Evolutionary conservation across 1,140 invertebrate species (phyloP), one percentile per base, ranked within the genome.

Genomic region (Zeugodacus cucurbitae): DNA sequence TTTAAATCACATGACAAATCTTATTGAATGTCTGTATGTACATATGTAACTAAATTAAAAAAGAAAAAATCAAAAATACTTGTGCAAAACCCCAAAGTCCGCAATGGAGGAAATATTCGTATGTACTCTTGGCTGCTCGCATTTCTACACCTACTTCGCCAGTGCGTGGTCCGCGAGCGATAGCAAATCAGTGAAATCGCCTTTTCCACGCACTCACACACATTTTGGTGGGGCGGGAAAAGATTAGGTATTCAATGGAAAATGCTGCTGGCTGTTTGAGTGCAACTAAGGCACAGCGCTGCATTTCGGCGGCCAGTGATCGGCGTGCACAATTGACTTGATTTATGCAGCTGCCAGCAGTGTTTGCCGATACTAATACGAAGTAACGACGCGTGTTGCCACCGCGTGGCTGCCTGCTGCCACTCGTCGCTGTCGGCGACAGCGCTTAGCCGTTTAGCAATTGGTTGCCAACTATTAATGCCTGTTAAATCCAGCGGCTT

Each of bases 391-490:
- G 44, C n/a, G 48, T 37, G 74, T 82, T 82, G 74, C 74, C 74
- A 82, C 74, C 74, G 74, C 34, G 3, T 82, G 74, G 32, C 10
- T 10, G 26, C 41, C 67, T 10, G 67, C 67, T 0, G 32, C 67
- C 34, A 74, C 34, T 34, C 26, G n/a, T 8, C 64, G n/a, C 70
- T 78, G 37, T 78, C 70, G 70, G 70, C 70, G 22, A 22, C 22
- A 44, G 22, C 26, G 41, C 22, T 48, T 20, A 48, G 41, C 74
- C 44, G 22, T 82, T 82, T 82, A 82, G 41, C 44, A 54, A 29
- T 26, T 82, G 37, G 20, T 82, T 82, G 74, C 74, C 29, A 82
- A 41, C 74, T 48, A 82, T 82, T 82, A 82, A 82, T 48, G 74
- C 22, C 48, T 82, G 44, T 82, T 82, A 82, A n/a, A 48, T 10